Evolutionary conservation across 2,888 invertebrate genomes (phyloP).

Genomic region (Drosophila atroscutellata): DNA sequence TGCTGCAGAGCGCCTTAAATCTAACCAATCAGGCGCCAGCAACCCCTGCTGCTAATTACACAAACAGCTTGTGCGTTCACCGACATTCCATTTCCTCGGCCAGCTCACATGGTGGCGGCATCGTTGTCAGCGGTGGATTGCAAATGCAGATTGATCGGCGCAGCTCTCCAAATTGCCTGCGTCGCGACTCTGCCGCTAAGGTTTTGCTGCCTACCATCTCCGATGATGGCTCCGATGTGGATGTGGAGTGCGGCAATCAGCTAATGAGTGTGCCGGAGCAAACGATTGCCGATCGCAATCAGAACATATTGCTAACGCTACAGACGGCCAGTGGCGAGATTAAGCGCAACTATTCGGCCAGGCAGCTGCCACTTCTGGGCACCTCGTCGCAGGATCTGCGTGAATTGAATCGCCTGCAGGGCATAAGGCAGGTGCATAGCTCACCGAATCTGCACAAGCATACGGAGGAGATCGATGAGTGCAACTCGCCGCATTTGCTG

Average conservation of each 20-base stretch:
- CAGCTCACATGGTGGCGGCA: constrained; percentile 75
- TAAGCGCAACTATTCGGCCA: constrained; percentile 84
- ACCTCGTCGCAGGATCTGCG: constrained; percentile 83
- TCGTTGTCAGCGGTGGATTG: constrained; percentile 68
- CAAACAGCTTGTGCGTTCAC: constrained; percentile 80
- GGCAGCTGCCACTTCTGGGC: constrained; percentile 82
- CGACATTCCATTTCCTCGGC: constrained; percentile 83
- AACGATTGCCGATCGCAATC: constrained; percentile 74
- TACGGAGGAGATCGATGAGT: constrained; percentile 69
- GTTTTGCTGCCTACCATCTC: constrained; percentile 81
- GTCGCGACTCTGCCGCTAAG: constrained; percentile 83
- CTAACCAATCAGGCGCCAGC: constrained; percentile 74
- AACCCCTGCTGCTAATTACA: constrained; percentile 59
- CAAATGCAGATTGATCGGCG: constrained; percentile 84
- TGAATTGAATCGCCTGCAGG: constrained; percentile 68
- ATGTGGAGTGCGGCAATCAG: constrained; percentile 53
- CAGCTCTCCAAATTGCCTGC: constrained; percentile 73
- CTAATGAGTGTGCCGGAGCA: constrained; percentile 71
- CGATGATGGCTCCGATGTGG: constrained; percentile 79
- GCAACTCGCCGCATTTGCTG: constrained; percentile 76
- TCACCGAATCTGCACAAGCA: constrained; percentile 84
- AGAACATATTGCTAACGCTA: constrained; percentile 83
- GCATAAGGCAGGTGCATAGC: constrained; percentile 84
- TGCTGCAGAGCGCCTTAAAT: constrained; percentile 85
- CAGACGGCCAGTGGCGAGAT: constrained; percentile 84